Percentiles rank a stretch among this genome's conserved stretches.
Conservation (phyloP, 2,797 vertebrate genomes). For the Parauchenoglanis punctatus region DNA sequence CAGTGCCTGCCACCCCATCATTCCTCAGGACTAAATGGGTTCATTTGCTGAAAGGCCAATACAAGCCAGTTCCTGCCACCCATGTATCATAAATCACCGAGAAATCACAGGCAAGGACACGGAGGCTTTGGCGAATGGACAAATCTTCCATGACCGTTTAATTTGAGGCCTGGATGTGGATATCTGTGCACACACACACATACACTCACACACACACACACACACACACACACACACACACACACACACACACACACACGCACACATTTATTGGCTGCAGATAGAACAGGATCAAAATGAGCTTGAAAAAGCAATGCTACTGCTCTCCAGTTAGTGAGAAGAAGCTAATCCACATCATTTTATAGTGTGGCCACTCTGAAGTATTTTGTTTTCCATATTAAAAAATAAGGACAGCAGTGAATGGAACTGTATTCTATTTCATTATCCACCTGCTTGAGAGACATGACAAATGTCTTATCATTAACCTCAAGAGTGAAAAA, state of each 20-base stretch:
- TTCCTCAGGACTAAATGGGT: conserved; percentile 23
- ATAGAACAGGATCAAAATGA: conserved; percentile 8
- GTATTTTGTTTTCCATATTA: neutral
- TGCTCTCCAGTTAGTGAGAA: neutral
- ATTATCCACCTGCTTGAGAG: neutral
- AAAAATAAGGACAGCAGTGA: neutral
- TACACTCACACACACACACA: conserved; percentile 30
- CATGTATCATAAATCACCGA: conserved; percentile 31
- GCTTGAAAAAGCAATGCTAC: neutral
- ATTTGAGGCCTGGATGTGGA: conserved; percentile 19
- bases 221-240: conserved; percentile 27
- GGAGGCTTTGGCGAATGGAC: conserved; percentile 10
- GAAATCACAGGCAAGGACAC: conserved; percentile 10
- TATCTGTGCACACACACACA: conserved; percentile 11
- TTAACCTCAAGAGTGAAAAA: neutral
- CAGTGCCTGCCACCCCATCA: conserved; percentile 23
- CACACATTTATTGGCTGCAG: neutral
- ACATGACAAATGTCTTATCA: neutral
- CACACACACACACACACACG: conserved; percentile 24
- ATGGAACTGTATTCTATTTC: neutral
- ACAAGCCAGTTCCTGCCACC: conserved; percentile 12
- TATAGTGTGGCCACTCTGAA: neutral
- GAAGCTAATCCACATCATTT: neutral
- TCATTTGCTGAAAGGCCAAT: conserved; percentile 24
- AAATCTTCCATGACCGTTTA: conserved; percentile 24